Base-by-base conservation (phyloP, 2,888 invertebrate species). In the Platycheirus rosarum region DNA sequence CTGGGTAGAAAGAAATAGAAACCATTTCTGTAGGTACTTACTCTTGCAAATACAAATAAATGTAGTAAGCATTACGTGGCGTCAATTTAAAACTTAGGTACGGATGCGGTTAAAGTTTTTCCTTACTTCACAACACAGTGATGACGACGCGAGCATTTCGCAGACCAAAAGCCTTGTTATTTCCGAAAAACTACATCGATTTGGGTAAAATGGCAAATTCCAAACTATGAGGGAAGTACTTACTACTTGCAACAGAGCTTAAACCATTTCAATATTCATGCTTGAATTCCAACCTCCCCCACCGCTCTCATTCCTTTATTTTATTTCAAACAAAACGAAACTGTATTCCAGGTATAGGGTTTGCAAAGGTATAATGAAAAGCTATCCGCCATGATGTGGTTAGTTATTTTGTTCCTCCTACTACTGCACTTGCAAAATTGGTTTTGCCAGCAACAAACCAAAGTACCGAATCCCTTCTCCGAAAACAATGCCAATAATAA, bases 351-450 rank as follows among this genome's bases (percentile, higher is more conserved):
- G 2, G 23, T 23, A 23, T 23, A 23, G 23, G 6, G 6, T 23
- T 23, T 4, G 23, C 6, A 23, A 4, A 8, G 29, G 29, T 7
- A 32, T 6, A 32, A 1, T 32, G 18, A 42, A 18, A 11, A 44
- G 6, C 48, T n/a, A 48, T 23, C n/a, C 48, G 23, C 48, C 16
- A 49, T 26, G 29, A 49, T 49, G 49, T 29, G 49, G 49, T 49
- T 49, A 14, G 29, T 29, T 49, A 49, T 49, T 49, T 49, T 29
- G 14, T 49, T 9, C 29, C 14, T 29, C n/a, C 49, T 11, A 44
- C 9, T n/a, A n/a, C 44, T 49, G 26, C 16, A 49, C 26, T 29
- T 49, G 49, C 11, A 29, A 49, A 49, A 49, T 49, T 49, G 14
- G 9, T 49, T 49, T 49, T 16, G 4, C 29, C 49, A 49, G 49